These are phyloP conservation scores for Megaceryle torquata DNA, from an alignment of 2,113 vertebrate species.

Conservation along the genomic window DNA sequence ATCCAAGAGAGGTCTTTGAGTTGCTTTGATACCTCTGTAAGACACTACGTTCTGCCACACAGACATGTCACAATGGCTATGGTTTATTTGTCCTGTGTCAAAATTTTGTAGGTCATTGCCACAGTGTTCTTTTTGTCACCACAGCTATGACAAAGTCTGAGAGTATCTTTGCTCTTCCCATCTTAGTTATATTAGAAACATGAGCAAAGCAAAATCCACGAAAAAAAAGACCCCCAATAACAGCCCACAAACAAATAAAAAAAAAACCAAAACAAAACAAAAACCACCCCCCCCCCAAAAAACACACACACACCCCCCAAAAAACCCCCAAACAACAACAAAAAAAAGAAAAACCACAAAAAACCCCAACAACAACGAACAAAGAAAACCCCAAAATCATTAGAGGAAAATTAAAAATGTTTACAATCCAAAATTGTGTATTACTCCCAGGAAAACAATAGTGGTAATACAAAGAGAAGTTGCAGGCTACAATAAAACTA, in stretches of 20 bases:
- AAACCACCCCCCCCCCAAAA: not conserved
- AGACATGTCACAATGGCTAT: not conserved
- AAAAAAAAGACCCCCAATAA: not conserved
- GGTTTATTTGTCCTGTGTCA: not conserved
- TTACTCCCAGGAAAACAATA: conserved; percentile 47
- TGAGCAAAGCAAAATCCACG: not conserved
- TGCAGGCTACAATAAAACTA: not conserved
- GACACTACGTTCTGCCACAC: not conserved
- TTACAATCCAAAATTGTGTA: not conserved
- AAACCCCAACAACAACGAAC: not conserved
- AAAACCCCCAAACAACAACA: not conserved
- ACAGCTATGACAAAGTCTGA: not conserved
- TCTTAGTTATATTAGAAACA: not conserved
- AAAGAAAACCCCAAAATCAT: not conserved
- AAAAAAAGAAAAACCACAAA: not conserved
- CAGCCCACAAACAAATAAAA: not conserved
- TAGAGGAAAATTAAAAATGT: not conserved
- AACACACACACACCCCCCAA: not conserved
- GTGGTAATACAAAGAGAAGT: not conserved
- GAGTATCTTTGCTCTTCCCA: not conserved
- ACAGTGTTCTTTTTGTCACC: not conserved
- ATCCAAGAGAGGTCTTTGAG: not conserved
- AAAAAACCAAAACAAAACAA: not conserved
- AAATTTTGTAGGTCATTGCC: not conserved
- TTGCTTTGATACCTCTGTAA: not conserved